Conservation (phyloP, 2,888 invertebrate genomes). For the Drosophila algonquin region DNA sequence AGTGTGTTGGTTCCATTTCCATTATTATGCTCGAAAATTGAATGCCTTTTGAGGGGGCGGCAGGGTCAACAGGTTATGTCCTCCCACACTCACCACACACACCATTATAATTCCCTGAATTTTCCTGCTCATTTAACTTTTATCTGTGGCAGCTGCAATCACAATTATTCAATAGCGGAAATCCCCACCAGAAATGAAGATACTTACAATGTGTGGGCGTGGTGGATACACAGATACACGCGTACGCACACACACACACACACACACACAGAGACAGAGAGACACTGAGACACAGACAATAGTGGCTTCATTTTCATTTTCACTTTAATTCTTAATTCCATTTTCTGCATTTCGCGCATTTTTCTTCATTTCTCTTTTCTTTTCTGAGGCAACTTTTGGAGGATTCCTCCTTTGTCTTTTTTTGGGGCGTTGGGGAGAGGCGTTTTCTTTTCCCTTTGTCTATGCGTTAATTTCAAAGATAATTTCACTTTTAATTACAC, state of each 20-base stretch:
- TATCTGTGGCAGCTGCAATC: slow-evolving; percentile 74
- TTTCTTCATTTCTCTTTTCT: slow-evolving; percentile 32
- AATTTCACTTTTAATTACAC: slow-evolving; percentile 71
- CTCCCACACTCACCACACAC: slow-evolving; percentile 6
- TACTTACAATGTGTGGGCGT: slow-evolving; percentile 53
- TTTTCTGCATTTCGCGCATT: slow-evolving; percentile 31
- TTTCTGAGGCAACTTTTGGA: neutral
- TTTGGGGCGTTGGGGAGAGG: neutral
- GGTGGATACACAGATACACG: neutral
- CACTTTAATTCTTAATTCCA: slow-evolving; percentile 22
- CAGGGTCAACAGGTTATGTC: slow-evolving; percentile 11
- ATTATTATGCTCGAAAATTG: neutral
- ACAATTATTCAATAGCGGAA: slow-evolving; percentile 81
- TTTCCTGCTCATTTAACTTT: slow-evolving; percentile 82
- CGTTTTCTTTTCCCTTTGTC: slow-evolving; percentile 35
- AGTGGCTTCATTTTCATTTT: slow-evolving; percentile 14
- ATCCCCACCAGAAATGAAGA: slow-evolving; percentile 45
- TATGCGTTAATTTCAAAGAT: slow-evolving; percentile 61
- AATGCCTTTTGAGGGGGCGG: neutral
- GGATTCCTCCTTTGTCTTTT: slow-evolving; percentile 13
- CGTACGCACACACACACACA: neutral
- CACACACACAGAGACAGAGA: no score
- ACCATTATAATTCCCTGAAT: slow-evolving; percentile 67
- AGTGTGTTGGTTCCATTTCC: neutral
- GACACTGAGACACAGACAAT: neutral